Percentiles rank a stretch among this genome's conserved stretches.
phyloP scores from a whole-genome alignment of 2,113 vertebrate species.

The Crocuta crocuta region DNA sequence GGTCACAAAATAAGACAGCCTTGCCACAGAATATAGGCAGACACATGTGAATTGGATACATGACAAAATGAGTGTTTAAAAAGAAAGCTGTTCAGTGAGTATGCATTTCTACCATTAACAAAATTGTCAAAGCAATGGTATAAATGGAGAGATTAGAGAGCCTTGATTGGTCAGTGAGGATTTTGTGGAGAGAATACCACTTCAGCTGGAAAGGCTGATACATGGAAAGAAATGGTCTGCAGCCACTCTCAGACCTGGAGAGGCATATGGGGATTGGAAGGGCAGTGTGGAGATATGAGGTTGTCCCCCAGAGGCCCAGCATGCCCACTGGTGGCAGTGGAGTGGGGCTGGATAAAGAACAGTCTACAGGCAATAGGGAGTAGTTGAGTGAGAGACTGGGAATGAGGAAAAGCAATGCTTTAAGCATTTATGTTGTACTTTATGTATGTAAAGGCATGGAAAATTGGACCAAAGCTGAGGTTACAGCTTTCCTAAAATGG shows the following conservation, averaged over 20 bases:
- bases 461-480: background rate
- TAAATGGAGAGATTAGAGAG: background rate
- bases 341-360: background rate
- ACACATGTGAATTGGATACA: background rate
- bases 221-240: rapidly evolving
- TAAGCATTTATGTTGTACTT: background rate
- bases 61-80: background rate
- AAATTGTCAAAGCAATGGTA: background rate
- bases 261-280: background rate
- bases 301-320: too few species aligned
- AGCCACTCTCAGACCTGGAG: background rate
- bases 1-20: background rate
- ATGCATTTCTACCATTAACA: background rate
- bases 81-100: background rate
- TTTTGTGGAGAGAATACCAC: background rate
- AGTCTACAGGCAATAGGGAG: background rate
- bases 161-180: background rate
- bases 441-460: background rate
- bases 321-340: rapidly evolving
- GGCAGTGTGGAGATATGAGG: too few species aligned
- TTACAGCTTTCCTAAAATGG: background rate
- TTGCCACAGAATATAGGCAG: background rate
- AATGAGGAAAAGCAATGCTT: background rate
- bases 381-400: background rate
- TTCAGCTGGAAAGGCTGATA: background rate